These are phyloP conservation scores for Charanyca ferruginea DNA, from an alignment of 2,888 invertebrate species.

Conservation along the genomic window DNA sequence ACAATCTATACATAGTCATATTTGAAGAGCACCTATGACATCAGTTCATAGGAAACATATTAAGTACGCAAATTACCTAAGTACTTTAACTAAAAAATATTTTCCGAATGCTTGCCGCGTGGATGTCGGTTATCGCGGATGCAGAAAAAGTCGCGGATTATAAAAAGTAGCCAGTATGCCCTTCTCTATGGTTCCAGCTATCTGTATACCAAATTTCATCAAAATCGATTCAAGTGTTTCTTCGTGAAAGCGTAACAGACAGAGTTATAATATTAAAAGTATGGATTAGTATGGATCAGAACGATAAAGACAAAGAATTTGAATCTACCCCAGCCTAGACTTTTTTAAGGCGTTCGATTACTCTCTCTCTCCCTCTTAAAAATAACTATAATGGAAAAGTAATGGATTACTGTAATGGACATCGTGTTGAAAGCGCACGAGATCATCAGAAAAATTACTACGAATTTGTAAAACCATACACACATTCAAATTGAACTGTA, in stretches of 20 bases:
- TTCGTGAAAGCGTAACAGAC: too few relatives aligned
- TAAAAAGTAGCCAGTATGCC: too few relatives aligned
- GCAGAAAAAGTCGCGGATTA: too few relatives aligned
- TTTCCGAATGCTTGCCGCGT: conserved; percentile 1
- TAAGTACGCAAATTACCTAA: conserved; percentile 1
- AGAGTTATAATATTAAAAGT: too few relatives aligned
- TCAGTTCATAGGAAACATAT: background rate
- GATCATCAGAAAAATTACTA: background rate
- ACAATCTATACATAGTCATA: background rate
- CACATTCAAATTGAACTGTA: background rate
- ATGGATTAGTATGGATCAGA: too few relatives aligned
- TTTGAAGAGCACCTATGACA: background rate
- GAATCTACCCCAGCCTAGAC: background rate
- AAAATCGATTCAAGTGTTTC: too few relatives aligned
- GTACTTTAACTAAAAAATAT: background rate
- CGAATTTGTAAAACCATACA: background rate
- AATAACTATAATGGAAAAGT: too few relatives aligned
- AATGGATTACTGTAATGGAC: background rate
- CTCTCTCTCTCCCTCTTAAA: too few relatives aligned
- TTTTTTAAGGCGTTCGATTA: background rate
- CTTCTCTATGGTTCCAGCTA: too few relatives aligned
- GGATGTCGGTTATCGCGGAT: too few relatives aligned
- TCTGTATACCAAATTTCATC: too few relatives aligned
- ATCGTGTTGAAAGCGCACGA: background rate
- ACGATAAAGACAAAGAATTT: too few relatives aligned